phyloP scores from a whole-genome alignment of 2,888 invertebrate genomes.

The Aricia artaxerxes region DNA sequence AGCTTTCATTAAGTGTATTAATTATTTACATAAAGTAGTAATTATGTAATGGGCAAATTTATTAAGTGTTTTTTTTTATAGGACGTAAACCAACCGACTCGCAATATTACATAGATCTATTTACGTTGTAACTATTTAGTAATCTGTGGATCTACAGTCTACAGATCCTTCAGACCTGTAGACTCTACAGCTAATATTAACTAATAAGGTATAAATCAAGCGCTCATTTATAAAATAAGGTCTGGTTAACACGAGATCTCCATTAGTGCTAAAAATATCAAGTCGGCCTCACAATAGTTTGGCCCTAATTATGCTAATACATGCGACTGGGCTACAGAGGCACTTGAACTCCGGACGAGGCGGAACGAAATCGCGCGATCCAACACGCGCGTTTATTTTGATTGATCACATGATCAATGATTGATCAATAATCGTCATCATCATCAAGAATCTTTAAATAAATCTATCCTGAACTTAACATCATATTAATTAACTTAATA shows the following conservation, averaged over 20 bases:
- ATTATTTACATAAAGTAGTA: no score
- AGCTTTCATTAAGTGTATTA: no score
- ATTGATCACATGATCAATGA: not conserved
- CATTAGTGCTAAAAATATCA: constrained; percentile 5
- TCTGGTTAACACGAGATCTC: not conserved
- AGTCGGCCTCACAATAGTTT: constrained; percentile 5
- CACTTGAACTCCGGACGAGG: constrained; percentile 27
- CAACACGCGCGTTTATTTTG: not conserved
- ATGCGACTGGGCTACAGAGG: constrained; percentile 31
- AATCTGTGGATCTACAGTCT: no score
- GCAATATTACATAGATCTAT: no score
- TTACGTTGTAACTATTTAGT: no score
- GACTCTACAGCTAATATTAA: not conserved
- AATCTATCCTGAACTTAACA: no score
- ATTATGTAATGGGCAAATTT: no score
- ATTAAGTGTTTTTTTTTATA: no score
- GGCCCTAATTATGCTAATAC: constrained; percentile 23
- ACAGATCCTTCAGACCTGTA: no score
- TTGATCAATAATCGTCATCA: not conserved
- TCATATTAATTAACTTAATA: no score
- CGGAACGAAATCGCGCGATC: constrained; percentile 19
- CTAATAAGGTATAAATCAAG: not conserved
- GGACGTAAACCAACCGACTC: no score
- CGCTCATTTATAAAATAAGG: not conserved
- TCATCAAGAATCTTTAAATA: not conserved